Base-by-base conservation (phyloP, 2,113 vertebrate species). In the human (Homo sapiens) region DNA sequence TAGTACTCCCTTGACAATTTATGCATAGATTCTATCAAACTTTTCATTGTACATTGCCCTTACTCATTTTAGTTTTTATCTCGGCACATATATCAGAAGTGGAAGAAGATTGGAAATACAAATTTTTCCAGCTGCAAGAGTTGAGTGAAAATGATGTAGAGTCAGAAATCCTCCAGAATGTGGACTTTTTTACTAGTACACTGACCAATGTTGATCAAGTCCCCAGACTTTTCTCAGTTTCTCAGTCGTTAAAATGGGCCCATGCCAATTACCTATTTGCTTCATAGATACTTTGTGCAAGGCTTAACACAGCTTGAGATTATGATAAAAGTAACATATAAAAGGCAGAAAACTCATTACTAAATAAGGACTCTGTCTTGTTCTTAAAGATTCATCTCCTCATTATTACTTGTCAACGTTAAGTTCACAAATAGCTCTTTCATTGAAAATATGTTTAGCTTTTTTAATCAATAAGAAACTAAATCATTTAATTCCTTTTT, bases 221-320 rank as follows among this genome's bases (percentile, higher is more conserved):
- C 3, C 55, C 35, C 25, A 35, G 92, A 88, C 32, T 95, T 93
- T 72, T n/a, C 78, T 96, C 64, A 90, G 66, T 95, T 75, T 96
- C 43, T 89, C 38, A 57, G 2, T 87, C 78, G 95, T 89, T 89
- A 95, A 90, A 97, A 95, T 95, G 95, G 50, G 6, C 40, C 22
- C 86, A 89, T 61, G 43, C 38, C 52, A 80, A 18, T 70, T 48
- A 86, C 18, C 43, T 83, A 94, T 86, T 80, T 90, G 25, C 35
- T 73, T 81, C 73, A 85, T 40, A 89, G 90, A 72, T 93, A 50
- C 9, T 89, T 75, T 95, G 55, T 76, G 76, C 35, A 81, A 92
- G 23, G 27, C n/a, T 96, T 52, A 93, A 23, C 84, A 27, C 14
- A 38, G 27, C 4, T 80, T 79, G 23, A 45, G 75, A 82, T 83